These are phyloP conservation scores for Rhinichthys osculus DNA, from an alignment of 2,797 vertebrate species.

Conservation along the genomic window DNA sequence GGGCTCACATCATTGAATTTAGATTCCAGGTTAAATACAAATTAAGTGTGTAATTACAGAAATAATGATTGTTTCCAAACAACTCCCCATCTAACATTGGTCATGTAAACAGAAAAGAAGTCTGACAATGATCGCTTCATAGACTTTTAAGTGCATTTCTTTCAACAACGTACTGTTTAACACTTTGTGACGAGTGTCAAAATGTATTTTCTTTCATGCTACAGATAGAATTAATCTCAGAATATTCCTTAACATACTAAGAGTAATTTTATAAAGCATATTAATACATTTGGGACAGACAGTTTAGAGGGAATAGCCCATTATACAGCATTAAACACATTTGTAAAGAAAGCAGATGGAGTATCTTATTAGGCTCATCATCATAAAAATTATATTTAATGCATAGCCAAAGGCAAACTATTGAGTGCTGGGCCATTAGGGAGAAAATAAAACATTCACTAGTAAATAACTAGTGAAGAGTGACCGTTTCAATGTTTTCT, in stretches of 20 bases:
- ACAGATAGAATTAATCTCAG: neutral
- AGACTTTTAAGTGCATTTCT: neutral
- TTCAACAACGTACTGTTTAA: neutral
- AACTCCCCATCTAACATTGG: neutral
- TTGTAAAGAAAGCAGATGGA: slow-evolving; percentile 30
- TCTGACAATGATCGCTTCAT: neutral
- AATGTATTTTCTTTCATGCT: neutral
- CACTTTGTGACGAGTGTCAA: neutral
- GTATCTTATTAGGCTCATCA: slow-evolving; percentile 30
- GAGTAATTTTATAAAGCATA: neutral
- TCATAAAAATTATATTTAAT: slow-evolving; percentile 37
- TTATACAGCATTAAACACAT: slow-evolving; percentile 20
- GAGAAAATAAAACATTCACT: slow-evolving; percentile 1
- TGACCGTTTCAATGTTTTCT: neutral
- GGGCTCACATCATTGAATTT: neutral
- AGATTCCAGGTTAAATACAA: neutral
- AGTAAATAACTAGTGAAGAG: neutral
- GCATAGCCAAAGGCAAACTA: slow-evolving; percentile 34
- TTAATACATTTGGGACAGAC: slow-evolving; percentile 25
- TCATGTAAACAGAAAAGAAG: neutral
- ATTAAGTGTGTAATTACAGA: neutral
- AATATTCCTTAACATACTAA: slow-evolving; percentile 11
- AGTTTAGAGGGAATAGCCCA: slow-evolving; percentile 9
- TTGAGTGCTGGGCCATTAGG: slow-evolving; percentile 27
- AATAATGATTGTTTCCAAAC: neutral